phyloP scores from a whole-genome alignment of 1,140 invertebrate genomes.

The Saccostrea cuccullata region DNA sequence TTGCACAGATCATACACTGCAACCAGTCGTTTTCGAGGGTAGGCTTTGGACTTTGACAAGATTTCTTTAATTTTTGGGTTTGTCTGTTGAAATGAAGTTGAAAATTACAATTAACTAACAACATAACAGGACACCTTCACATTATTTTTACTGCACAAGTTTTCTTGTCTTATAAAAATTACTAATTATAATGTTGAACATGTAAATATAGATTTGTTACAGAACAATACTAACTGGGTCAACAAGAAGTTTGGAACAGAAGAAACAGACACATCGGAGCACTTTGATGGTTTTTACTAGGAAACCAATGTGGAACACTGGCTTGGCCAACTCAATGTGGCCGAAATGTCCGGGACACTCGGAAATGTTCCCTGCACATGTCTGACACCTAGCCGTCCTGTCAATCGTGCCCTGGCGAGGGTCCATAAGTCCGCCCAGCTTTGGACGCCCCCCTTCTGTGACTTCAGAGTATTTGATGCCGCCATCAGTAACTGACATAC shows the following conservation, averaged over 20 bases:
- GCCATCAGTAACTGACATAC: constrained; percentile 91
- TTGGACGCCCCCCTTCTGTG: constrained; percentile 98
- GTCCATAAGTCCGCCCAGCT: constrained; percentile 98
- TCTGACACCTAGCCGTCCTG: constrained; percentile 92
- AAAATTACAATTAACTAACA: not conserved
- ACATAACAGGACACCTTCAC: not conserved
- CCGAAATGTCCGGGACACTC: constrained; percentile 99
- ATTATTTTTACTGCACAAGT: not conserved
- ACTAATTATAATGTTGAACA: not conserved
- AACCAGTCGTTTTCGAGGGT: constrained; percentile 94
- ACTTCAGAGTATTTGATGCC: constrained; percentile 98
- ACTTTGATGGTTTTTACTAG: constrained; percentile 98
- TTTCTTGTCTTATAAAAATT: not conserved
- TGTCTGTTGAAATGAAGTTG: constrained; percentile 80
- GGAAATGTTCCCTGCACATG: constrained; percentile 98
- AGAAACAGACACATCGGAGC: constrained; percentile 97
- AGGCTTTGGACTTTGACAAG: constrained; percentile 97
- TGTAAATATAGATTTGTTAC: not conserved
- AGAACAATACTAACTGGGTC: constrained; percentile 87
- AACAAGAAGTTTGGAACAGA: constrained; percentile 96
- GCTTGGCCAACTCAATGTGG: constrained; percentile 99
- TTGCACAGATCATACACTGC: constrained; percentile 99
- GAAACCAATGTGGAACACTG: constrained; percentile 99
- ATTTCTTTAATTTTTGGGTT: constrained; percentile 99
- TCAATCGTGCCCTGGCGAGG: constrained; percentile 99